phyloP scores from a whole-genome alignment of 2,888 invertebrate species.

The Lydus trimaculatus region DNA sequence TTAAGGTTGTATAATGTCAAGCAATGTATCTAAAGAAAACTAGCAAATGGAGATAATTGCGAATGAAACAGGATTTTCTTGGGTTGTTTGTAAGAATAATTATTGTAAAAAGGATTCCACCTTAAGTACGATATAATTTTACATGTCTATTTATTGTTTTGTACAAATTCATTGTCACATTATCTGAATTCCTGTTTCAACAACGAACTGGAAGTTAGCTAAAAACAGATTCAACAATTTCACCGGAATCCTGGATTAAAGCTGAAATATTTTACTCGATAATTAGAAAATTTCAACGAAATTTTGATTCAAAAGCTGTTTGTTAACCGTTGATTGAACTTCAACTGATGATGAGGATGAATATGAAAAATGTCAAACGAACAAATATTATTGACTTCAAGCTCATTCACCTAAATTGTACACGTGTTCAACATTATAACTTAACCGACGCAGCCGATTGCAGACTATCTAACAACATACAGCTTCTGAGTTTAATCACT shows the following conservation, averaged over 20 bases:
- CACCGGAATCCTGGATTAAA: neutral
- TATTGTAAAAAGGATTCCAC: conserved; percentile 2
- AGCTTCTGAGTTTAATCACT: neutral
- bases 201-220: conserved; percentile 11
- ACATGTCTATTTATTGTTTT: conserved; percentile 17
- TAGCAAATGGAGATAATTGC: too few species aligned
- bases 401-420: neutral
- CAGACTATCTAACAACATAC: neutral
- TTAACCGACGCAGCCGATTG: neutral
- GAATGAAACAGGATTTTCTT: neutral
- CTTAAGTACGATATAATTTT: conserved; percentile 16
- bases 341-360: neutral
- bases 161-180: conserved; percentile 10
- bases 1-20: too few species aligned
- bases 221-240: conserved; percentile 5
- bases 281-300: neutral
- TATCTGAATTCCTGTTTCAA: conserved; percentile 16
- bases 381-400: neutral
- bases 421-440: neutral
- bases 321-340: neutral
- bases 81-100: neutral
- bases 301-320: neutral
- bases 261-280: neutral
- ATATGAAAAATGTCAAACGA: neutral
- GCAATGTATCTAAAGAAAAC: too few species aligned